phyloP scores from a whole-genome alignment of 1,140 invertebrate genomes.

The Drosophila fuyamai region DNA sequence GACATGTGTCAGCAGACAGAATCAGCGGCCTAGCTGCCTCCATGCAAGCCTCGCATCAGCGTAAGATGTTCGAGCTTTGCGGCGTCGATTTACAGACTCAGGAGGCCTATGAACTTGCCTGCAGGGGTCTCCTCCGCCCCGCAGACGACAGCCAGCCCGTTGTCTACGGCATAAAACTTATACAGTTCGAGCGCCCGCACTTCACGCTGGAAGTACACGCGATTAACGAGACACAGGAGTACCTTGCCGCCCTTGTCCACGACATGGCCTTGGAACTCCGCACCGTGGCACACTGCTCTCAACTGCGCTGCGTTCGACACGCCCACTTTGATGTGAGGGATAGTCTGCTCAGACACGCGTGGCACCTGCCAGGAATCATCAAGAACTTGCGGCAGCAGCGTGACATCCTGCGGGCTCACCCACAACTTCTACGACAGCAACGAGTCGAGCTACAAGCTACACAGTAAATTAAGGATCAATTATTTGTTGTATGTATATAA shows the following conservation, averaged over 20 bases:
- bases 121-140: slow-evolving; percentile 91
- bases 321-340: slow-evolving; percentile 92
- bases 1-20: slow-evolving; percentile 87
- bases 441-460: slow-evolving; percentile 57
- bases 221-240: slow-evolving; percentile 92
- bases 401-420: slow-evolving; percentile 86
- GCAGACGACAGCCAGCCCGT: slow-evolving; percentile 89
- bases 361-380: slow-evolving; percentile 90
- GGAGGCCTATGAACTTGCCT: slow-evolving; percentile 94
- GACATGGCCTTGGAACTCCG: slow-evolving; percentile 92
- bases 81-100: slow-evolving; percentile 93
- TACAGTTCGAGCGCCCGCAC: slow-evolving; percentile 91
- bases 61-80: slow-evolving; percentile 91
- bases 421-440: slow-evolving; percentile 84
- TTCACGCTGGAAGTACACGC: slow-evolving; percentile 96
- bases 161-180: slow-evolving; percentile 94
- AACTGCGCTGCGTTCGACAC: slow-evolving; percentile 92
- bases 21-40: slow-evolving; percentile 90
- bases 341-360: slow-evolving; percentile 93
- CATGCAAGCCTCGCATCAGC: slow-evolving; percentile 93
- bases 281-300: slow-evolving; percentile 91
- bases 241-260: slow-evolving; percentile 90
- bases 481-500: slow-evolving; percentile 15
- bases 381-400: slow-evolving; percentile 88
- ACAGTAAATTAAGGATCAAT: neutral